Evolutionary conservation across 2,888 invertebrate genomes (phyloP), one percentile per base, ranked within the genome.

Genomic region (Plagiodera versicolora): DNA sequence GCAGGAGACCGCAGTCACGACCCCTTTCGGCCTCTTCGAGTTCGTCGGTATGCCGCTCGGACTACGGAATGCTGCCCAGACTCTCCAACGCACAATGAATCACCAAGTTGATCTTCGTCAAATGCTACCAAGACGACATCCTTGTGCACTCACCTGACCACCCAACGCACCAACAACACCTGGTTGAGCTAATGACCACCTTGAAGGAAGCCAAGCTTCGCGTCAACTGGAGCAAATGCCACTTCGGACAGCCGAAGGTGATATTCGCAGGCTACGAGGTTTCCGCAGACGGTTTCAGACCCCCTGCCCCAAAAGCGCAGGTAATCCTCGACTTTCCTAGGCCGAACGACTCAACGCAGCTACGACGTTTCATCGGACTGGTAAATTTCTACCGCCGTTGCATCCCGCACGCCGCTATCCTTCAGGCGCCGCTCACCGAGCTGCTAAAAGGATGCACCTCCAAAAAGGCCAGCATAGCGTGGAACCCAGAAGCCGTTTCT

Each of bases 61-160:
- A 1, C 44, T 53, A 11, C 10, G 24, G 1, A 53, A 39, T 19
- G 39, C 53, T 44, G 14, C 39, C 14, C 44, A 17, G 19, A 17
- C 24, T 17, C 17, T 52, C 14, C 32, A 52, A 18, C n/a, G 39
- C n/a, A 14, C 77, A 32, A 72, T 80, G 9, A 74, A 79, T 47
- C 68, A 70, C 9, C n/a, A n/a, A n/a, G n/a, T n/a, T n/a, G n/a
- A 66, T 68, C 8, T 20, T 67, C 0, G 56, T 57, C 44, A 67
- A 70, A 52, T 47, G 62, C 0, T 79, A 77, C 52, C 30, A 79
- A 0, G 77, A 79, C 35, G 75, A 77, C 57, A 68, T 77, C 47
- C 52, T 10, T 51, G 55, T 30, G 47, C 67, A n/a, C 8, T 39
- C 39, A 17, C 62, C 69, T 28, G 73, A 74, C 35, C 17, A 16